Evolutionary conservation across 30 jellyfish, hydroid and myxozoan species (phyloP).

Genomic region (Aurelia sp.): DNA sequence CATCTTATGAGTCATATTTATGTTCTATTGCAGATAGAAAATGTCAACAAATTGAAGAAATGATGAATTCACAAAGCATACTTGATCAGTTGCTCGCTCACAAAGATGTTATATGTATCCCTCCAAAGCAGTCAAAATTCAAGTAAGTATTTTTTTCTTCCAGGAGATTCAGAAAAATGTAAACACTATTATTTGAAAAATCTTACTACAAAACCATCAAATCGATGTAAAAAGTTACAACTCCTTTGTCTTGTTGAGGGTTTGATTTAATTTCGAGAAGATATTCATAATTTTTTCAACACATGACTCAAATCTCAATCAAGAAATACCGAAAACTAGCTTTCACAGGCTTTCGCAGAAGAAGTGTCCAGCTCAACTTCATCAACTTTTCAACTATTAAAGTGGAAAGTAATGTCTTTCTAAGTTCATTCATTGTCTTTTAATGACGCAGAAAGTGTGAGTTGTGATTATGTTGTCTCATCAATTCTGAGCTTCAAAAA

Average conservation of each 20-base stretch:
- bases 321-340: neutral
- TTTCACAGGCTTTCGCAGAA: too few species aligned
- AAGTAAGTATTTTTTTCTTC: constrained; percentile 9
- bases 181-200: too few species aligned
- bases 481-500: too few species aligned
- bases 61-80: constrained; percentile 23
- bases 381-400: too few species aligned
- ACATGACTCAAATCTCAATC: neutral
- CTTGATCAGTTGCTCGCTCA: constrained; percentile 58
- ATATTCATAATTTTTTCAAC: neutral
- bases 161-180: neutral
- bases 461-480: too few species aligned
- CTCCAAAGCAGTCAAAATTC: constrained; percentile 28
- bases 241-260: neutral
- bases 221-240: neutral
- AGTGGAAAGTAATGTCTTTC: too few species aligned
- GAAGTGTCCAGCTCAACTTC: too few species aligned
- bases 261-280: neutral
- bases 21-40: neutral
- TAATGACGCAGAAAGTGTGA: too few species aligned
- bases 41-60: neutral
- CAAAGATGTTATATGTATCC: constrained; percentile 50
- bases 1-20: too few species aligned
- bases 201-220: neutral
- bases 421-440: too few species aligned